These are phyloP conservation scores for Meteorus cinctellus DNA, from an alignment of 2,888 invertebrate species.

Conservation along the genomic window DNA sequence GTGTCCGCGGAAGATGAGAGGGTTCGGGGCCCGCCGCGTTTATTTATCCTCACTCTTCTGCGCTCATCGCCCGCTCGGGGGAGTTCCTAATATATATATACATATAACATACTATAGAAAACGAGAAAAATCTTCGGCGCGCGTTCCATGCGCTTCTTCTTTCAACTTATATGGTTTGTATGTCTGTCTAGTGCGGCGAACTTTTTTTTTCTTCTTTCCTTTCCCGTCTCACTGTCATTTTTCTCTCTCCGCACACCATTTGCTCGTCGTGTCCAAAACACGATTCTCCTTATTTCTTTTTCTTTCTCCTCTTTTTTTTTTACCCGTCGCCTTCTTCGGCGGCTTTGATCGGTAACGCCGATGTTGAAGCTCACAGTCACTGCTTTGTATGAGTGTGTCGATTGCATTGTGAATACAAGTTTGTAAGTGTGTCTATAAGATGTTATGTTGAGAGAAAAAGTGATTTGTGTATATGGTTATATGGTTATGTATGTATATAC, in stretches of 20 bases:
- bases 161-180: slow-evolving; percentile 29
- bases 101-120: background rate
- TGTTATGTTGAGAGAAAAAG: slow-evolving; percentile 5
- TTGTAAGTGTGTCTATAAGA: background rate
- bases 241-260: background rate
- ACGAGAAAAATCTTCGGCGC: slow-evolving; percentile 17
- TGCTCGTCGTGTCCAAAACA: background rate
- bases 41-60: slow-evolving; percentile 65
- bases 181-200: slow-evolving; percentile 22
- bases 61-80: background rate
- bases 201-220: slow-evolving; percentile 19
- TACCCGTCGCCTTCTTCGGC: slow-evolving; percentile 40
- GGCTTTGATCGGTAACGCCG: slow-evolving; percentile 53
- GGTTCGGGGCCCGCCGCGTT: slow-evolving; percentile 67
- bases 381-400: background rate
- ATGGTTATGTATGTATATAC: background rate
- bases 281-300: too few relatives aligned
- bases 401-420: background rate
- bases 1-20: slow-evolving; percentile 69
- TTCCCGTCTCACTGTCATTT: slow-evolving; percentile 10
- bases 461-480: background rate
- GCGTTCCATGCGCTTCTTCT: slow-evolving; percentile 22
- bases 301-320: background rate
- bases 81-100: background rate
- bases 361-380: slow-evolving; percentile 31